These are phyloP conservation scores for Helleia helle DNA, from an alignment of 2,888 invertebrate genomes.

Conservation along the genomic window DNA sequence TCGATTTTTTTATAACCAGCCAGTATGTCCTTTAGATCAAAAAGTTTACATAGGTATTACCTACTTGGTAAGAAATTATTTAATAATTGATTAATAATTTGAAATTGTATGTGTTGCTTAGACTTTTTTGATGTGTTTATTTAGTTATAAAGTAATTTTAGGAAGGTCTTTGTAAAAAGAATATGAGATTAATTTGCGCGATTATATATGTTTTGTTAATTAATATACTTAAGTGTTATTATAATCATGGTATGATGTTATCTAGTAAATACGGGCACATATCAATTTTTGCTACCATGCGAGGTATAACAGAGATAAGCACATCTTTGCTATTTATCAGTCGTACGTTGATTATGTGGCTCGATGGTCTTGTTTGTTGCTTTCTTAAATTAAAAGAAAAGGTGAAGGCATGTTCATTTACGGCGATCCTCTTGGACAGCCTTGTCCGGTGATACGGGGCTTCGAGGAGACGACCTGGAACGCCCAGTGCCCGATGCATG, in stretches of 20 bases:
- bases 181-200: neutral
- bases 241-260: slow-evolving; percentile 33
- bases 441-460: slow-evolving; percentile 39
- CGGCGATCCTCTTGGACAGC: slow-evolving; percentile 32
- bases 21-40: too few relatives aligned
- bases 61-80: too few relatives aligned
- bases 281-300: slow-evolving; percentile 61
- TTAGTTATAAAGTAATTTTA: too few relatives aligned
- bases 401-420: slow-evolving; percentile 48
- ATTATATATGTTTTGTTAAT: neutral
- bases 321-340: slow-evolving; percentile 61
- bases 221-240: neutral
- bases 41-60: too few relatives aligned
- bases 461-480: slow-evolving; percentile 45
- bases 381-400: slow-evolving; percentile 16
- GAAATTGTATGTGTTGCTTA: too few relatives aligned
- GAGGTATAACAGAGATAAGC: slow-evolving; percentile 54
- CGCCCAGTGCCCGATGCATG: slow-evolving; percentile 43
- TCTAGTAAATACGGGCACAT: slow-evolving; percentile 42
- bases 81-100: too few relatives aligned
- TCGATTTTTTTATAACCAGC: too few relatives aligned
- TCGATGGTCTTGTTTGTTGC: slow-evolving; percentile 52
- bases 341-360: slow-evolving; percentile 55
- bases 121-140: too few relatives aligned
- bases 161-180: too few relatives aligned